Conservation (phyloP, 2,888 invertebrate species). For the Drosophila nr. medialis region DNA sequence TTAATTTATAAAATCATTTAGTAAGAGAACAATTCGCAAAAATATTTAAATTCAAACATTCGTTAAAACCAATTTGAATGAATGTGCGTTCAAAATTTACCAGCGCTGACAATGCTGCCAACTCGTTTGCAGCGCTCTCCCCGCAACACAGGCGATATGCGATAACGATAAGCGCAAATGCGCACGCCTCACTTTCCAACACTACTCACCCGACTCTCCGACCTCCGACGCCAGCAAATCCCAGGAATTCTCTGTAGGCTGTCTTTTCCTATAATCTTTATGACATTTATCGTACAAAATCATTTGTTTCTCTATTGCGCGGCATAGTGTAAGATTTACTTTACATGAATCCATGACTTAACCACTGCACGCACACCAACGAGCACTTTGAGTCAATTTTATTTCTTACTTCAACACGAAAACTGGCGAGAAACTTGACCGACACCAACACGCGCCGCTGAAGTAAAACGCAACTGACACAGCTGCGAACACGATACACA, state of each 20-base stretch:
- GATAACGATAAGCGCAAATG: conserved; percentile 56
- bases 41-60: not conserved
- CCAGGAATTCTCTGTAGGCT: conserved; percentile 67
- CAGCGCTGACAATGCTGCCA: conserved; percentile 36
- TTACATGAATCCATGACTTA: conserved; percentile 34
- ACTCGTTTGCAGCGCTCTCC: conserved; percentile 15
- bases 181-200: conserved; percentile 57
- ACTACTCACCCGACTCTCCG: conserved; percentile 70
- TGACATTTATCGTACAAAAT: conserved; percentile 70
- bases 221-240: conserved; percentile 54
- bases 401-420: conserved; percentile 38
- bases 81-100: not conserved
- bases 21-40: not conserved
- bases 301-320: conserved; percentile 60
- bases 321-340: conserved; percentile 61
- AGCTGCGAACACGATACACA: conserved; percentile 38
- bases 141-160: conserved; percentile 15
- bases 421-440: conserved; percentile 52
- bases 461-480: conserved; percentile 49
- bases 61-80: conserved; percentile 21
- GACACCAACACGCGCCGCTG: conserved; percentile 55
- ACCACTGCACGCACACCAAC: conserved; percentile 14
- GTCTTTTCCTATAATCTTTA: conserved; percentile 58
- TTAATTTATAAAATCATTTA: not conserved
- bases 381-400: conserved; percentile 26